Percentiles rank a stretch among this genome's conserved stretches.
phyloP scores from a whole-genome alignment of 1,140 invertebrate species.

The Drosophila bipectinata region DNA sequence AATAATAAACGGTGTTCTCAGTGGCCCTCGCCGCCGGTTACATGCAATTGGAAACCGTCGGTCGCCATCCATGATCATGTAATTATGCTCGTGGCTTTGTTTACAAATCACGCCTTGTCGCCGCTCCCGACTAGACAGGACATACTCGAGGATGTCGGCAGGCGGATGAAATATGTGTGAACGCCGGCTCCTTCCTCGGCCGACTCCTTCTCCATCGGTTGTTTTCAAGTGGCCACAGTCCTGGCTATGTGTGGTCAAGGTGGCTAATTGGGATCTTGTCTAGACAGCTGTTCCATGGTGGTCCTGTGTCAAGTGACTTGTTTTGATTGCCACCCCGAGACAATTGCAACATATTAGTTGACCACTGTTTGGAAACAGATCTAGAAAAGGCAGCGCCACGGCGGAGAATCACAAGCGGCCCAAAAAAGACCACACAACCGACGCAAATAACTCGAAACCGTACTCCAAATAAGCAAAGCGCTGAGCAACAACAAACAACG shows the following conservation, averaged over 20 bases:
- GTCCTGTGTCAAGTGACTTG: constrained; percentile 38
- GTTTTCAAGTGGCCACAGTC: constrained; percentile 34
- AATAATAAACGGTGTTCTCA: neutral
- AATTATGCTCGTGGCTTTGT: constrained; percentile 71
- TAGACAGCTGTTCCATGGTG: constrained; percentile 55
- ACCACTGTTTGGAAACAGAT: constrained; percentile 50
- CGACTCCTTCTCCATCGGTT: neutral
- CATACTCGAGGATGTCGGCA: constrained; percentile 63
- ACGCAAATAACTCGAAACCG: constrained; percentile 47
- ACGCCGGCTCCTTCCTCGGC: constrained; percentile 9
- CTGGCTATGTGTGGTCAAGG: constrained; percentile 45
- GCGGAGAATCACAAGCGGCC: neutral
- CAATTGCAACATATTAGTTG: constrained; percentile 49
- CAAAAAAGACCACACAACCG: constrained; percentile 59
- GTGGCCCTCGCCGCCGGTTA: constrained; percentile 1
- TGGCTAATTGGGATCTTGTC: constrained; percentile 60
- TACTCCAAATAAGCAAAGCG: constrained; percentile 69
- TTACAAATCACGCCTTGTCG: constrained; percentile 70
- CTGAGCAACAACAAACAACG: constrained; percentile 52
- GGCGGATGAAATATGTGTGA: constrained; percentile 71
- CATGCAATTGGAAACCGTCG: constrained; percentile 56
- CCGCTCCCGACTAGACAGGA: constrained; percentile 58
- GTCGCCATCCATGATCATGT: constrained; percentile 11
- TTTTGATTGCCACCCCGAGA: constrained; percentile 67
- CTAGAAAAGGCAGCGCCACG: constrained; percentile 22